Base-by-base conservation (phyloP, 1,140 invertebrate genomes). In the Glossosoma conforme region DNA sequence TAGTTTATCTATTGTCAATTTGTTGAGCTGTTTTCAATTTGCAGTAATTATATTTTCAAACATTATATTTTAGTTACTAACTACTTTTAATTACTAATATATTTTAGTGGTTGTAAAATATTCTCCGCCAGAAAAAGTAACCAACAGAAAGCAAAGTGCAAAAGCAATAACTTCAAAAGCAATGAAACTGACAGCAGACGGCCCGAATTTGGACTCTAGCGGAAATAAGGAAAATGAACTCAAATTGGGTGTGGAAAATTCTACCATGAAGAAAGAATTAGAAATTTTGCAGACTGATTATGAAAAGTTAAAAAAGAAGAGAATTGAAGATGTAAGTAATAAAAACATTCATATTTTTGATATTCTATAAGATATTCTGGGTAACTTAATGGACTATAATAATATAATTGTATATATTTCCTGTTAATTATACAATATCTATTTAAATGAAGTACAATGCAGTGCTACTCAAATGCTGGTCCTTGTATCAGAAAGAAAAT, bases 251-350 rank as follows among this genome's bases (percentile, higher is more conserved):
- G 72, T 76, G 56, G 75, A 86, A 68, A 75, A 80, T 60, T 72
- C 77, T 51, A 65, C 74, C 44, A 32, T 82, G 49, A 77, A 79
- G 65, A 70, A 82, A 64, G 79, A 84, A 62, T 60, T 82, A 18
- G 69, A 77, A 60, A 75, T 78, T 70, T 20, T 58, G n/a, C 50
- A 58, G 24, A 35, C 32, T 14, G 55, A 58, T 32, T 58, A 45
- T 53, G 50, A 53, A 18, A 53, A 3, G 17, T 65, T 89, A 52
- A 87, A 88, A 58, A 83, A 81, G 50, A 88, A 87, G 61, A 70
- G 86, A 20, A 69, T 89, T 54, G 81, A 87, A 60, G 86, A 89
- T 69, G 78, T 85, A 65, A 80, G 81, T 77, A 43, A 17, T 28
- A n/a, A n/a, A 28, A n/a, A n/a, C n/a, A n/a, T n/a, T n/a, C n/a